Percentiles rank a stretch among this genome's conserved stretches.
These are phyloP conservation scores for Spodoptera picta DNA, from an alignment of 2,888 invertebrate genomes.

Conservation along the genomic window DNA sequence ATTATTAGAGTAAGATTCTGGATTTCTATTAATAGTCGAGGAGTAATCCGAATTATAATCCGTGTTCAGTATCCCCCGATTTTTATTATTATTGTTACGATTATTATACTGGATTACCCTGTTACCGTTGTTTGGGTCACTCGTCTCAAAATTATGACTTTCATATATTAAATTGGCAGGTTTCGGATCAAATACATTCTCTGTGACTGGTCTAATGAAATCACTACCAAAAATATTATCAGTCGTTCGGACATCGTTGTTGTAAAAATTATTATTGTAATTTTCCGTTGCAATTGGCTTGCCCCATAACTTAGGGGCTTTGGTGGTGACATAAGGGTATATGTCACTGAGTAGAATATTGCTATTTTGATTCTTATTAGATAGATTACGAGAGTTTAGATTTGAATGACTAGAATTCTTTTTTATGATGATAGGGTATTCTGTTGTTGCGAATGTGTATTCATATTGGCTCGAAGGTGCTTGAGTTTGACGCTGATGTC, in stretches of 20 bases:
- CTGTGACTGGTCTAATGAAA: conserved; percentile 22
- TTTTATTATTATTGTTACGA: conserved; percentile 24
- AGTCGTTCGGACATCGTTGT: conserved; percentile 15
- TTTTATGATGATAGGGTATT: conserved; percentile 58
- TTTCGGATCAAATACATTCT: conserved; percentile 19
- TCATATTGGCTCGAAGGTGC: conserved; percentile 47
- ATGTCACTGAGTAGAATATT: conserved; percentile 29
- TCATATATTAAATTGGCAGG: conserved; percentile 11
- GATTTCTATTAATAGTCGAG: conserved; percentile 1
- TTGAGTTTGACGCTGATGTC: conserved; percentile 37
- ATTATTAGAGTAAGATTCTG: conserved; percentile 1
- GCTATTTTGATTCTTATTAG: conserved; percentile 40
- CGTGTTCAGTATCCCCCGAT: conserved; percentile 27
- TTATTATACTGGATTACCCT: conserved; percentile 17
- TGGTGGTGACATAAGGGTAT: conserved; percentile 40
- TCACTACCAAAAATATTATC: conserved; percentile 18
- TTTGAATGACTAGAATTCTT: conserved; percentile 52
- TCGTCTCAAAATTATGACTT: conserved; percentile 6
- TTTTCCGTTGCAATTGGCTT: conserved; percentile 13
- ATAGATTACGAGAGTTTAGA: conserved; percentile 19
- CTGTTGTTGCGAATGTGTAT: conserved; percentile 55
- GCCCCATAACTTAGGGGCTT: conserved; percentile 14
- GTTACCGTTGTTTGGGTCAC: neutral
- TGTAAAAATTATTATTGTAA: conserved; percentile 7
- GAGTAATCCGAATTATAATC: conserved; percentile 1